Evolutionary conservation across 2,797 vertebrate genomes (phyloP), one percentile per base, ranked within the genome.

Genomic region (Cichlasoma orientale): DNA sequence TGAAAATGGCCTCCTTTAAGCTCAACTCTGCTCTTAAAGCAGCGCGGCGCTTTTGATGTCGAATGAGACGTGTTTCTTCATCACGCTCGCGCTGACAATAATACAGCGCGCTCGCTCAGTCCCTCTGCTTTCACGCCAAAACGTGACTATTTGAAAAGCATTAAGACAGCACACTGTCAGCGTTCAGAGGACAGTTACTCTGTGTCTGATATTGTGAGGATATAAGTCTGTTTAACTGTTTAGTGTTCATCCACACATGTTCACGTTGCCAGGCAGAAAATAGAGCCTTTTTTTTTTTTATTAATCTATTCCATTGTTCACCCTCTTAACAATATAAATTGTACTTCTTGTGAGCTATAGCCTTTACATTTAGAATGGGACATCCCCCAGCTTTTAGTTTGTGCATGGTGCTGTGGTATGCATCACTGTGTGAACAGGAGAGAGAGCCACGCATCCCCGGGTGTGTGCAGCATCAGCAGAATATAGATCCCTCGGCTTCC

Each of bases 1-100:
- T 88, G 82, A 87, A 87, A 89, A 89, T 78, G 79, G 79, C 66
- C 72, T 85, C 77, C 75, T 89, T 89, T 80, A 77, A 88, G 80
- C 80, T 82, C 83, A 74, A 81, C 82, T 80, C 52, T 23, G 69
- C 71, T 3, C 70, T 77, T 83, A 83, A 86, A 84, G 77, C 61
- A 72, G 19, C 75, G 77, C 57, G 56, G 71, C 54, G 71, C 72
- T 75, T 89, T 80, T 78, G 76, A 86, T 82, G 84, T 78, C 73
- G 82, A 79, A 84, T 84, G 79, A 85, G 78, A 61, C 74, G 72
- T 66, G 77, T 90, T 87, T 84, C 75, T 83, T 88, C 78, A 75
- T 82, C 52, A 9, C 13, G 27, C 54, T 72, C 14, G 1, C 80
- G 16, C 75, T 4, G n/a, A 38, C 78, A 68, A 73, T 23, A 3